Percentiles rank a stretch among this genome's conserved stretches.
Evolutionary conservation across 1,140 invertebrate species (phyloP).

Genomic region (Homalodisca vitripennis): DNA sequence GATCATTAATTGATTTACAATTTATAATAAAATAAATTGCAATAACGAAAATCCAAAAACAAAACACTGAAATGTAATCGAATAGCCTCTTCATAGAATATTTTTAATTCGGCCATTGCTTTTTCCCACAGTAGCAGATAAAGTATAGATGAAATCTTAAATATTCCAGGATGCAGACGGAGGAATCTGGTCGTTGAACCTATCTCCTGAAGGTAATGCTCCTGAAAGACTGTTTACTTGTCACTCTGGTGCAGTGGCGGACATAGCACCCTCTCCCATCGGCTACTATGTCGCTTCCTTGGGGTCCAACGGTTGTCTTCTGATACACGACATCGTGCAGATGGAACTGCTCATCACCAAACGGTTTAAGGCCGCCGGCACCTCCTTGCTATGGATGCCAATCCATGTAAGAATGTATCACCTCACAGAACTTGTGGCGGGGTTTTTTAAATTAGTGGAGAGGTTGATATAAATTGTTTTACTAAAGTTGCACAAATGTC

Average conservation of each 20-base stretch:
- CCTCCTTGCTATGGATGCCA: slow-evolving; percentile 72
- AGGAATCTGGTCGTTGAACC: slow-evolving; percentile 76
- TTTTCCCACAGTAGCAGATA: no score
- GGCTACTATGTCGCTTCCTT: slow-evolving; percentile 66
- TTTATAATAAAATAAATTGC: no score
- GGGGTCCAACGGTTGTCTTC: slow-evolving; percentile 65
- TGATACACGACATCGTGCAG: slow-evolving; percentile 66
- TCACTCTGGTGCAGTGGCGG: slow-evolving; percentile 71
- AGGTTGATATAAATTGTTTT: no score
- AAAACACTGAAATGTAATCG: no score
- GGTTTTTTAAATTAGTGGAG: no score
- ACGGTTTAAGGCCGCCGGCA: slow-evolving; percentile 56
- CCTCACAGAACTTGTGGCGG: no score
- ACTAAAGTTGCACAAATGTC: no score
- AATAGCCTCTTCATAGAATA: no score
- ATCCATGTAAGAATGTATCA: slow-evolving; percentile 59
- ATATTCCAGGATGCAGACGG: slow-evolving; percentile 70
- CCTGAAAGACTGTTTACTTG: slow-evolving; percentile 65
- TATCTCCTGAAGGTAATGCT: slow-evolving; percentile 61
- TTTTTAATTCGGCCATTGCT: no score
- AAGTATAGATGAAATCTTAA: no score
- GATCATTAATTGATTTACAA: no score
- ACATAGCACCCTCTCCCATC: slow-evolving; percentile 63
- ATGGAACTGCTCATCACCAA: slow-evolving; percentile 58
- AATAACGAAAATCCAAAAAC: no score